Evolutionary conservation across 30 jellyfish, hydroid and myxozoan species (phyloP).

Genomic region (Pseudorhiza aurosa): DNA sequence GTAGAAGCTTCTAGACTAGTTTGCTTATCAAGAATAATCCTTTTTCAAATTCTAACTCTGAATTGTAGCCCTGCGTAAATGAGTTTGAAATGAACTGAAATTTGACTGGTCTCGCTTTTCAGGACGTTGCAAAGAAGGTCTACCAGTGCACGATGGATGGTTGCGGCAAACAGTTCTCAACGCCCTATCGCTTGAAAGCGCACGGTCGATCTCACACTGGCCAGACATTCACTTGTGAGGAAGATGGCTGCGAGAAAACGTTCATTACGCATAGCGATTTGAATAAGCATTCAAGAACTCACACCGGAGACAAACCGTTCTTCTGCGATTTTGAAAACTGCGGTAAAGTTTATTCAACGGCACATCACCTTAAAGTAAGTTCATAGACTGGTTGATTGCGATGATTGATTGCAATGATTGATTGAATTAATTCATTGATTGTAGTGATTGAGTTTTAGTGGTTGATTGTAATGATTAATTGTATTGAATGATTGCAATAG

Average conservation of each 20-base stretch:
- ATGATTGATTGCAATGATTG: too few relatives aligned
- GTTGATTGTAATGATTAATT: too few relatives aligned
- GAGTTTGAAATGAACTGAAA: too few relatives aligned
- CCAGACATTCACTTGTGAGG: conserved; percentile 89
- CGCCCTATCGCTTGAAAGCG: conserved; percentile 92
- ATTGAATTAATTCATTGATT: not conserved
- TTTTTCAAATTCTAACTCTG: too few relatives aligned
- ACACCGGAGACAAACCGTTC: conserved; percentile 91
- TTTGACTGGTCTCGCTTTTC: too few relatives aligned
- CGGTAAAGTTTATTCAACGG: conserved; percentile 95
- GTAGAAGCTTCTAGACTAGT: too few relatives aligned
- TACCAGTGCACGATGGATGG: conserved; percentile 91
- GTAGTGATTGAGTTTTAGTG: too few relatives aligned
- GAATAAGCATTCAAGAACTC: conserved; percentile 89
- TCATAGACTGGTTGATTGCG: not conserved
- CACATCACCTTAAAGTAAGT: conserved; percentile 94
- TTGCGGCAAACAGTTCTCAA: conserved; percentile 93
- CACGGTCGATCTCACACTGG: conserved; percentile 97
- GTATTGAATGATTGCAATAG: too few relatives aligned
- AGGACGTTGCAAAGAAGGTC: conserved; percentile 67
- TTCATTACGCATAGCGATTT: conserved; percentile 88
- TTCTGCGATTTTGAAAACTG: conserved; percentile 89
- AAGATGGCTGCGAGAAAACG: conserved; percentile 90
- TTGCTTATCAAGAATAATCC: too few relatives aligned
- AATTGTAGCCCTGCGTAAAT: too few relatives aligned